Percentiles rank a stretch among this genome's conserved stretches.
Conservation (phyloP, 92 coral and sea anemone species). For the Epizoanthus ramosus region DNA sequence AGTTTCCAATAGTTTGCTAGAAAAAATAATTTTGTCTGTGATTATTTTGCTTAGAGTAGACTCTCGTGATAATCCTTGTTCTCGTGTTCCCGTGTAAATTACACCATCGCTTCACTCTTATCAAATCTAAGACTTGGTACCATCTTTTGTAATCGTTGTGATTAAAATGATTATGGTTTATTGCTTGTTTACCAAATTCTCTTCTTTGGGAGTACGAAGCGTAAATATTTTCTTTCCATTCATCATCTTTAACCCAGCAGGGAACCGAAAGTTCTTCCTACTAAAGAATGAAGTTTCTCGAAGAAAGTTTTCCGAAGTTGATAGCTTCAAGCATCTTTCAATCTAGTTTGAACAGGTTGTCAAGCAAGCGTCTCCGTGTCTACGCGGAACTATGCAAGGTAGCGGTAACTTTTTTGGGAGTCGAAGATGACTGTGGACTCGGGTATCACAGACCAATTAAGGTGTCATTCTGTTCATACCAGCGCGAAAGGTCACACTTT, state of each 20-base stretch:
- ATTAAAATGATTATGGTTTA: constrained; percentile 85
- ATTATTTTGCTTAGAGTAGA: constrained; percentile 12
- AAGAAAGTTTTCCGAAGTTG: constrained; percentile 28
- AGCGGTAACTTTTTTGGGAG: constrained; percentile 47
- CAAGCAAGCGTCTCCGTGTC: constrained; percentile 83
- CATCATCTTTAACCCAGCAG: constrained; percentile 49
- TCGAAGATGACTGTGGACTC: constrained; percentile 45
- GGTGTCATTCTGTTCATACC: constrained; percentile 71
- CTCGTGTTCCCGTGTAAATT: constrained; percentile 78
- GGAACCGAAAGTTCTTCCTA: constrained; percentile 35
- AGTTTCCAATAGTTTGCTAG: constrained; percentile 7
- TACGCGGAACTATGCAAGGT: constrained; percentile 63
- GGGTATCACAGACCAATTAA: constrained; percentile 82
- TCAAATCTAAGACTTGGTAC: constrained; percentile 73
- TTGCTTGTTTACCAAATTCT: constrained; percentile 93
- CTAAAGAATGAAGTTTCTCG: neutral
- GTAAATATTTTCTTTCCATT: constrained; percentile 79
- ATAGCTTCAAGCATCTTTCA: constrained; percentile 52
- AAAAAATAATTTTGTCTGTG: constrained; percentile 11
- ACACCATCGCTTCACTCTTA: constrained; percentile 80
- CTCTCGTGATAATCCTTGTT: constrained; percentile 31
- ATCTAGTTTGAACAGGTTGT: constrained; percentile 93
- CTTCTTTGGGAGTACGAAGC: constrained; percentile 69
- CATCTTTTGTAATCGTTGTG: constrained; percentile 81
- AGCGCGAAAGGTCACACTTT: constrained; percentile 64